Conservation (phyloP, 2,797 vertebrate species). For the Dendrocincla tyrannina region DNA sequence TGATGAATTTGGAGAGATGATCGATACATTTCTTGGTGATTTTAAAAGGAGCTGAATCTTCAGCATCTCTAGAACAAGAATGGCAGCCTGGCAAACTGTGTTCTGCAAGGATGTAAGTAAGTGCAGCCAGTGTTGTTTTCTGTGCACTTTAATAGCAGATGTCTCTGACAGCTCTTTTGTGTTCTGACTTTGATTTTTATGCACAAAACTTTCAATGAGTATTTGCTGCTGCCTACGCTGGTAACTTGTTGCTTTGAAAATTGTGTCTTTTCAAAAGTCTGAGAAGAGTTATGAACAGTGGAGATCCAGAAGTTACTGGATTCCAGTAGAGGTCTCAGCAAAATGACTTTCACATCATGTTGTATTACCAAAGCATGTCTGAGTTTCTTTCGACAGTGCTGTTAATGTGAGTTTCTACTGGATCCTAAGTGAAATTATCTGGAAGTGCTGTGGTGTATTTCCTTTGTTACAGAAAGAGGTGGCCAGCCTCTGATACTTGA, state of each 20-base stretch:
- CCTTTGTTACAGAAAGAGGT: conserved; percentile 11
- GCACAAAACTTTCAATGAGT: background rate
- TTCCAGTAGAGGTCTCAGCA: background rate
- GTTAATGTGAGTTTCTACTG: background rate
- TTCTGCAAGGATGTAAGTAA: background rate
- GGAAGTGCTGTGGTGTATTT: conserved; percentile 33
- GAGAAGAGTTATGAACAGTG: background rate
- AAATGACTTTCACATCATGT: background rate
- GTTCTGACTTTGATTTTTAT: conserved; percentile 11
- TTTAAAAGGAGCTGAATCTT: conserved; percentile 8
- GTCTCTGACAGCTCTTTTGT: background rate
- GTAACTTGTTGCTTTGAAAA: conserved; percentile 1
- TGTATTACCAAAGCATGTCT: background rate
- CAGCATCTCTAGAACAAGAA: background rate
- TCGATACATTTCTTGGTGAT: background rate
- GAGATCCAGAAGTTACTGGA: background rate
- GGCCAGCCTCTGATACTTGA: background rate
- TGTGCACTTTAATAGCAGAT: conserved; percentile 9
- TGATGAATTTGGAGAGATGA: background rate
- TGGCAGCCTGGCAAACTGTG: conserved; percentile 8
- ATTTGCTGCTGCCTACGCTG: conserved; percentile 18
- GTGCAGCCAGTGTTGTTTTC: conserved; percentile 6
- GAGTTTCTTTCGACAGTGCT: background rate
- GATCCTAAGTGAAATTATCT: background rate
- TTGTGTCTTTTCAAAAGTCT: background rate